Evolutionary conservation across 1,140 invertebrate genomes (phyloP).

Genomic region (Ridgeia piscesae): DNA sequence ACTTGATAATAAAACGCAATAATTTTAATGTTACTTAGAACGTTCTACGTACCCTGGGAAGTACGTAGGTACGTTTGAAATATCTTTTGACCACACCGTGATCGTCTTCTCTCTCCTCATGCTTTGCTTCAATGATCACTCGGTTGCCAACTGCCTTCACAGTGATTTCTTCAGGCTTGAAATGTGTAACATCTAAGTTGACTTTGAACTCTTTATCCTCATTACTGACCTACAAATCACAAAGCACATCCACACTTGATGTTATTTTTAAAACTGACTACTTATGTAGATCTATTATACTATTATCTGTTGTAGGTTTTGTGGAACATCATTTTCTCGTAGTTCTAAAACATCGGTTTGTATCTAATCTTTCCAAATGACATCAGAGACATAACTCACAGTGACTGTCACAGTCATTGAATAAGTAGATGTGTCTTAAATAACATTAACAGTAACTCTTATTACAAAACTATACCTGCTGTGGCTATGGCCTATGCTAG

Average conservation of each 20-base stretch:
- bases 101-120: constrained; percentile 38
- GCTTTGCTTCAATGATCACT: constrained; percentile 47
- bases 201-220: constrained; percentile 30
- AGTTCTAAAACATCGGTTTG: too few relatives aligned
- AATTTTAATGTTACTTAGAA: not conserved
- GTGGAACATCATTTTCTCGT: too few relatives aligned
- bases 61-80: not conserved
- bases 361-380: too few relatives aligned
- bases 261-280: too few relatives aligned
- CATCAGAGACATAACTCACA: too few relatives aligned
- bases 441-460: too few relatives aligned
- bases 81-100: not conserved
- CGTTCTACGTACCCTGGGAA: not conserved
- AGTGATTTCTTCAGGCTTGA: constrained; percentile 49
- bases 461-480: too few relatives aligned
- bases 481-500: too few relatives aligned
- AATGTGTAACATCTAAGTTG: constrained; percentile 47
- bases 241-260: not conserved
- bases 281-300: too few relatives aligned
- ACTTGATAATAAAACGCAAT: not conserved
- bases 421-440: too few relatives aligned
- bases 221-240: constrained; percentile 10
- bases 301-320: too few relatives aligned
- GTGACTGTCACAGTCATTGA: too few relatives aligned
- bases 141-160: constrained; percentile 57